Percentiles rank a stretch among this genome's conserved stretches.
phyloP scores from a whole-genome alignment of 2,113 vertebrate genomes.

The Notechis scutatus region DNA sequence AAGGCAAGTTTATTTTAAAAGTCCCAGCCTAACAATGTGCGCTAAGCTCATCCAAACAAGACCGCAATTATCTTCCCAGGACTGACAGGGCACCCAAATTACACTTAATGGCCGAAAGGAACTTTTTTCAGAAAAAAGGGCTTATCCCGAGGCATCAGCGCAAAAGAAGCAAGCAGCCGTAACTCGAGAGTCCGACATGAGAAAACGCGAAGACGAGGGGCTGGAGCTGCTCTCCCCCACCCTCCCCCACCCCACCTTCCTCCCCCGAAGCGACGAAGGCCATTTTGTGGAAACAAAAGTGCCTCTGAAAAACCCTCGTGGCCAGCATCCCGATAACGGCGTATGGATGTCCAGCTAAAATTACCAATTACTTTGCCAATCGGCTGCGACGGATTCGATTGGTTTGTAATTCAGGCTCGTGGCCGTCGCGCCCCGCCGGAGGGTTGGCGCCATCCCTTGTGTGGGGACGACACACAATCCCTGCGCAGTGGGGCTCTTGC shows the following conservation, averaged over 20 bases:
- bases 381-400: slow-evolving; percentile 92
- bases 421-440: slow-evolving; percentile 84
- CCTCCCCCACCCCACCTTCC: slow-evolving; percentile 66
- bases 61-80: slow-evolving; percentile 35
- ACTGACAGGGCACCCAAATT: slow-evolving; percentile 41
- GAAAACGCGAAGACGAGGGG: slow-evolving; percentile 78
- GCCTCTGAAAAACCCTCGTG: slow-evolving; percentile 69
- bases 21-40: background rate
- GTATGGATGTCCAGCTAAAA: slow-evolving; percentile 86
- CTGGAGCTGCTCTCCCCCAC: slow-evolving; percentile 55
- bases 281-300: slow-evolving; percentile 83
- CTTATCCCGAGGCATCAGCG: slow-evolving; percentile 75
- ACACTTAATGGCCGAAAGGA: slow-evolving; percentile 47
- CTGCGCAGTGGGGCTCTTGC: slow-evolving; percentile 62
- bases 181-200: slow-evolving; percentile 74
- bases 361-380: slow-evolving; percentile 97
- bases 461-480: slow-evolving; percentile 90
- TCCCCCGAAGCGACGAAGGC: slow-evolving; percentile 70
- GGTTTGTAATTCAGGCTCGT: slow-evolving; percentile 91
- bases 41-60: background rate
- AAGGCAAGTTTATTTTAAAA: background rate
- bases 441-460: slow-evolving; percentile 89
- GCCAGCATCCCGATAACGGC: slow-evolving; percentile 72
- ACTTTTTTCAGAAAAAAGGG: slow-evolving; percentile 64
- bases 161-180: slow-evolving; percentile 57